Base-by-base conservation (phyloP, 2,888 invertebrate genomes). In the Hofmannophila pseudospretella region DNA sequence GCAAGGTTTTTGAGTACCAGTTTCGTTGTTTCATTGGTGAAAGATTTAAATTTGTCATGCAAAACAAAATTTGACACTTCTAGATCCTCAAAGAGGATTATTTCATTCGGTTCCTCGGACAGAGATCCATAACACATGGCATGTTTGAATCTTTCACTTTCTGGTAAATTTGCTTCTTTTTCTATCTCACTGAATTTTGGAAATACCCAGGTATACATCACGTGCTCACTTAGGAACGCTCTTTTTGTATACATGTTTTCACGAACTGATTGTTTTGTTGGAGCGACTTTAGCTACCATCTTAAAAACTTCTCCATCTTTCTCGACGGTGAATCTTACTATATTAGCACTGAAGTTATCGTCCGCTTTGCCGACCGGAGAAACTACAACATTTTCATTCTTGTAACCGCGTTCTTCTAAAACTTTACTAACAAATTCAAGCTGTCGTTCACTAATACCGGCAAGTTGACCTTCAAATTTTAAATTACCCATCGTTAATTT, bases 1-100 rank as follows among this genome's bases (percentile, higher is more conserved):
- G 67, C 65, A 19, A 68, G 52, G 23, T 53, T 53, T 36, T 55
- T 61, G 0, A 72, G 31, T 0, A 53, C 45, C 1, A 63, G 32
- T 46, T 41, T 58, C 0, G 68, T 41, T 19, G 9, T 12, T n/a
- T 38, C 38, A 29, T 32, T n/a, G n/a, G n/a, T n/a, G n/a, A n/a
- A n/a, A n/a, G 38, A 28, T 19, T 16, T 27, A 7, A 55, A 47
- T 47, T 57, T 55, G 31, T 67, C 54, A 0, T 63, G 29, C 50
- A 67, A 63, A 7, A 36, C 28, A 36, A 47, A 67, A 22, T 51
- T 43, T 2, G 36, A 36, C 1, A 43, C 45, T 1, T 38, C 49
- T 5, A 73, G 40, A 43, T 73, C 73, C 51, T 70, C 67, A n/a
- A 73, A 38, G 7, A 70, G 38, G 9, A 73, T 54, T 0, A 67